Percentiles rank a stretch among this genome's conserved stretches.
phyloP scores from a whole-genome alignment of 2,888 invertebrate species.

The Pristionchus mayeri region DNA sequence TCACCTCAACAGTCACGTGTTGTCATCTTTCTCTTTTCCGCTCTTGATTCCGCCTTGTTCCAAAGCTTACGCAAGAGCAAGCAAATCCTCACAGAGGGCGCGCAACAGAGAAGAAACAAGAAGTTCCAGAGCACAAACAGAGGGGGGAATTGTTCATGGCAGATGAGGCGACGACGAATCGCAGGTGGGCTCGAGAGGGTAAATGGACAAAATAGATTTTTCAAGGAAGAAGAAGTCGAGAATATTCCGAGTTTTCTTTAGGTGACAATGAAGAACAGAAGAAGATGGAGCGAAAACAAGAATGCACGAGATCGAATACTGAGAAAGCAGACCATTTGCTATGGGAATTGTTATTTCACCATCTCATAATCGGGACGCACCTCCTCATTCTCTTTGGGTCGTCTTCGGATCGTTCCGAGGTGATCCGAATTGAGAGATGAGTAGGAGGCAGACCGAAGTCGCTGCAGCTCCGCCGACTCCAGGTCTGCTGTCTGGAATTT shows the following conservation, averaged over 20 bases:
- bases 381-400: constrained; percentile 1
- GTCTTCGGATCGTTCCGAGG: constrained; percentile 59
- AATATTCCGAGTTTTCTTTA: too few relatives aligned
- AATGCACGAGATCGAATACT: too few relatives aligned
- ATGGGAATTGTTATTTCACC: too few relatives aligned
- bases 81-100: constrained; percentile 19
- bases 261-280: too few relatives aligned
- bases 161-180: neutral
- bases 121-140: constrained; percentile 28
- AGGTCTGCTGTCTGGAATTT: constrained; percentile 13
- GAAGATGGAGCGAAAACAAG: too few relatives aligned
- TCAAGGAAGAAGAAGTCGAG: too few relatives aligned
- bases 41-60: neutral
- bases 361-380: neutral
- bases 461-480: constrained; percentile 42
- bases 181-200: neutral
- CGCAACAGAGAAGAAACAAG: constrained; percentile 11
- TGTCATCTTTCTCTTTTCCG: neutral
- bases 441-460: constrained; percentile 50
- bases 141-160: constrained; percentile 15
- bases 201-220: too few relatives aligned
- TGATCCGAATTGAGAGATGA: constrained; percentile 56
- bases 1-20: neutral
- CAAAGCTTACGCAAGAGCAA: neutral
- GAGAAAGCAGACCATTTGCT: too few relatives aligned